Base-by-base conservation (phyloP, 64 coral and sea anemone genomes). In the Acropora yongei region DNA sequence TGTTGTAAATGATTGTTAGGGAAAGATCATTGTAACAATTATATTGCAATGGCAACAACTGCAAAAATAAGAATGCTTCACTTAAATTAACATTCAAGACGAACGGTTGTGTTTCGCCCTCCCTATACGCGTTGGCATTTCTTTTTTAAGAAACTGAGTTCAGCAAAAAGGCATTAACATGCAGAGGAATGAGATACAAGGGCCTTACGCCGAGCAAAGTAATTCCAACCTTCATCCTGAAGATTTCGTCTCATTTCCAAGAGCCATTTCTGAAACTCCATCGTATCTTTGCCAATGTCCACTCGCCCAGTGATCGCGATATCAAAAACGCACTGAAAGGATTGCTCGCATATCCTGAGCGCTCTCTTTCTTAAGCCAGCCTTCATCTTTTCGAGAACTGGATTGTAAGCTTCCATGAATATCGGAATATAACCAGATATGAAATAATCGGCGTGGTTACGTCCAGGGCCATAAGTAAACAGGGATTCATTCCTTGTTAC, bases 271-370 rank as follows among this genome's bases (percentile, higher is more conserved):
- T 83, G 80, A 40, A 83, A 83, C 40, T 83, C 80, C 80, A 66
- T 83, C 4, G 95, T 90, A 39, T 88, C 88, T 58, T 74, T 51
- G 20, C 91, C 95, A 72, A 96, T 90, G 5, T 44, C 74, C 14
- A 83, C 40, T 43, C 93, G 90, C 49, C 77, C 76, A 0, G 95
- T 96, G 0, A 80, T 49, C 9, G 14, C 12, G 50, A 93, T 88
- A 58, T 96, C 95, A 48, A 93, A 93, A 45, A 93, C 18, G 55
- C 95, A 96, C 41, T 88, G 91, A 46, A 93, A 20, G 46, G 85
- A 93, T 8, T 49, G 87, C 43, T 88, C 91, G 78, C 95, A 96
- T 44, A 77, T 72, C 40, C 8, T 45, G n/a, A 57, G 51, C 46
- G 95, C 87, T 30, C 76, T 17, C 42, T 57, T 47, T 60, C 86